Percentiles rank a stretch among this genome's conserved stretches.
Conservation (phyloP, 2,888 invertebrate species). For the Cerastoderma edule region DNA sequence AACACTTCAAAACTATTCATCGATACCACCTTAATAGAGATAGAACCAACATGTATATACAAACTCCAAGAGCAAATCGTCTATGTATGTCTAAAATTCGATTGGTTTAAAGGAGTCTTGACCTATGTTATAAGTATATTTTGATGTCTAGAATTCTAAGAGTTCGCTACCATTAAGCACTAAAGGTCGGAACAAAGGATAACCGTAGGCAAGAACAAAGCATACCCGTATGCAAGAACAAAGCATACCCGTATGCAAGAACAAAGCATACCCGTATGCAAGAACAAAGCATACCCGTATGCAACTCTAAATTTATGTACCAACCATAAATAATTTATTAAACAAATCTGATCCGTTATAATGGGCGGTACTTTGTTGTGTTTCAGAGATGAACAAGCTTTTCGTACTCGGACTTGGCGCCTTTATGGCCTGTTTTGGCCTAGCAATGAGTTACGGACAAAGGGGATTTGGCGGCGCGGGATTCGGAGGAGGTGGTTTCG, state of each 20-base stretch:
- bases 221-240: slow-evolving; percentile 12
- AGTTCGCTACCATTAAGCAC: no score
- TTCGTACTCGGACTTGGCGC: slow-evolving; percentile 2
- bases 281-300: not conserved
- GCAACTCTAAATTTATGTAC: not conserved
- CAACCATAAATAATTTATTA: not conserved
- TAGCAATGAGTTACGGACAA: slow-evolving; percentile 1
- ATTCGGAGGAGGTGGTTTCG: not conserved
- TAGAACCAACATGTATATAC: no score
- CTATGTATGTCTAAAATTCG: no score
- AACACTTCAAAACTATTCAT: no score
- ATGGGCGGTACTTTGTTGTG: not conserved
- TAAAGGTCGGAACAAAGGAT: no score
- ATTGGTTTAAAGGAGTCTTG: no score
- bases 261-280: not conserved
- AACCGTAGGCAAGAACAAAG: not conserved
- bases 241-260: slow-evolving; percentile 10
- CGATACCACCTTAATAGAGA: no score
- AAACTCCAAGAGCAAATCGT: no score
- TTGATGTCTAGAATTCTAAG: no score
- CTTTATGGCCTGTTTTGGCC: slow-evolving; percentile 8
- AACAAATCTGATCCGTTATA: not conserved
- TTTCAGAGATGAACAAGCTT: slow-evolving; percentile 10
- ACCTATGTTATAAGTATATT: no score
- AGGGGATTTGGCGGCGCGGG: not conserved